phyloP scores from a whole-genome alignment of 2,113 vertebrate genomes.

The Pelodiscus sinensis region DNA sequence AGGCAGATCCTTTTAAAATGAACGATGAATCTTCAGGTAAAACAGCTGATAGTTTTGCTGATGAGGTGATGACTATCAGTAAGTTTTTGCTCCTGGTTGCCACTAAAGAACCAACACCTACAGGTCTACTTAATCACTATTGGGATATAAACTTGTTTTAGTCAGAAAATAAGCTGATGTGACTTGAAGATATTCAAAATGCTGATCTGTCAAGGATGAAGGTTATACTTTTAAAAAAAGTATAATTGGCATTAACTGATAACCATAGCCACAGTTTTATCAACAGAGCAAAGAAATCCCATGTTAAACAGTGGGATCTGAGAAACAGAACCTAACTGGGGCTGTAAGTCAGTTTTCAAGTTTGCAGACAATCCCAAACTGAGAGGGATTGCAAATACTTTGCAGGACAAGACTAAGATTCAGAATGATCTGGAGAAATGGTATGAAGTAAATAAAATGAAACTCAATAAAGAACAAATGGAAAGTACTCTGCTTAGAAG shows the following conservation, averaged over 20 bases:
- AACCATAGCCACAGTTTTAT: neutral
- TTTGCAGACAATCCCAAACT: too few species aligned
- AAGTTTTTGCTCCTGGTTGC: neutral
- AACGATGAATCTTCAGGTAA: neutral
- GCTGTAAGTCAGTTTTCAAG: neutral
- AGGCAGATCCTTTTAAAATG: rapidly evolving
- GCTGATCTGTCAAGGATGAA: neutral
- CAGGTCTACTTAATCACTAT: neutral
- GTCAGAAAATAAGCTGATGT: neutral
- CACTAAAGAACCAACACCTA: neutral
- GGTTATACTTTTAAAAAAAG: neutral
- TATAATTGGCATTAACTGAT: neutral
- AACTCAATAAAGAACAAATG: too few species aligned
- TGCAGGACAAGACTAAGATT: too few species aligned
- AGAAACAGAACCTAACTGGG: neutral
- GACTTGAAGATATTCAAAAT: neutral
- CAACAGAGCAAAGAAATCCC: neutral
- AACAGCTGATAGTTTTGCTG: neutral
- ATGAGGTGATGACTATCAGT: neutral
- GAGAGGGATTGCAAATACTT: too few species aligned
- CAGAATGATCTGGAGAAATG: too few species aligned
- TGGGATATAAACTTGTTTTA: neutral
- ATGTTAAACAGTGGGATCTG: neutral
- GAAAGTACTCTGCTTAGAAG: too few species aligned
- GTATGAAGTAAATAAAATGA: too few species aligned